Conservation (phyloP, 2,113 vertebrate genomes). For the Talpa occidentalis region DNA sequence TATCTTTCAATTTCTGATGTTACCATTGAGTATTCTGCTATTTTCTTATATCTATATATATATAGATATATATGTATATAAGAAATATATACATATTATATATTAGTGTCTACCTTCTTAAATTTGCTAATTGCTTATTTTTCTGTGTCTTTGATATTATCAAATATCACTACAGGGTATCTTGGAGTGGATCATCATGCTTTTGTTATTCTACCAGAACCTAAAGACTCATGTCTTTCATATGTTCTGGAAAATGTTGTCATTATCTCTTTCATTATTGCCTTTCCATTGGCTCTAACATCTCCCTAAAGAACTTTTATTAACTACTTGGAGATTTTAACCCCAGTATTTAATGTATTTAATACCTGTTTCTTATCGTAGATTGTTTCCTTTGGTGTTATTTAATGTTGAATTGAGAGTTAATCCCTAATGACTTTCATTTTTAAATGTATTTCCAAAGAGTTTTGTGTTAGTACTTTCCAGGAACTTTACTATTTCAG, state of each 20-base stretch:
- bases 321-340: not conserved
- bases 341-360: not conserved
- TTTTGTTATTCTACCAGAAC: not conserved
- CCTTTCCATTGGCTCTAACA: not conserved
- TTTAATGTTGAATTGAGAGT: not conserved
- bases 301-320: not conserved
- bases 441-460: not conserved
- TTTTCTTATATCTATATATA: slow-evolving; percentile 1
- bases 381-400: not conserved
- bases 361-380: not conserved
- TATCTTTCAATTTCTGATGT: not conserved
- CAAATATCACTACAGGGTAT: not conserved
- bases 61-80: no score
- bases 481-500: not conserved
- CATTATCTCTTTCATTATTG: not conserved
- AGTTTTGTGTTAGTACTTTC: not conserved
- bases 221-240: not conserved
- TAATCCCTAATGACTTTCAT: not conserved
- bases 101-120: not conserved
- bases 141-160: not conserved
- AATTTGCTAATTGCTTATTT: not conserved
- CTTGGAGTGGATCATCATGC: not conserved
- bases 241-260: not conserved
- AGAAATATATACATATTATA: no score
- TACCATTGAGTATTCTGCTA: not conserved